Base-by-base conservation (phyloP, 2,113 vertebrate species). In the Catharus minimus region DNA sequence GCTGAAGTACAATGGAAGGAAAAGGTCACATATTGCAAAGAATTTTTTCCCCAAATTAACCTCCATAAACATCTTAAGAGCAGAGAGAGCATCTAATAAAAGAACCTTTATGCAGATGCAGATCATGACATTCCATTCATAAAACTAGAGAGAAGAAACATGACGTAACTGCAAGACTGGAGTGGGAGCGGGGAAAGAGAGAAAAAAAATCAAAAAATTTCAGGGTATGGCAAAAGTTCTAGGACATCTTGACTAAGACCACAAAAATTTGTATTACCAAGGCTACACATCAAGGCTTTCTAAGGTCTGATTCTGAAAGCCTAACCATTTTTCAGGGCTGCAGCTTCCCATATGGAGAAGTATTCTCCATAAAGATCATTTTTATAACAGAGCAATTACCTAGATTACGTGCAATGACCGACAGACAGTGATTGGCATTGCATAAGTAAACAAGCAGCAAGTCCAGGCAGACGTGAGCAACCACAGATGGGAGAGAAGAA, bases 51-150 rank as follows among this genome's bases (percentile, higher is more conserved):
- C 44, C 85, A 61, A 61, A 87, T 93, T 96, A 93, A 90, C 82
- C 68, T 68, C 91, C 81, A n/a, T 57, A 86, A 95, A 89, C 55
- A 64, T 83, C 92, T 92, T 58, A 94, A 65, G 86, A 94, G 82
- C 83, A 95, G 68, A 94, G 91, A 32, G 33, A 91, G n/a, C 49
- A 65, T 89, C 80, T 88, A 66, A 95, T 95, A 84, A 97, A 94
- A 97, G 78, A 82, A 95, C 74, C 73, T 92, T 87, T 94, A 95
- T 96, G 84, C 85, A n/a, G 73, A 95, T 82, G 82, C 82, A 30
- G 74, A 95, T 84, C 60, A 83, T 76, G 76, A 76, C 94, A 95
- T 94, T 87, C 77, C 92, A 94, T 94, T 92, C 82, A 84, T 62
- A 92, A 96, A 96, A 90, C 7, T 47, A 92, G 52, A 79, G 44